Percentiles rank a stretch among this genome's conserved stretches.
Evolutionary conservation across 1,140 invertebrate species (phyloP).

Genomic region (Antheraea mylitta): DNA sequence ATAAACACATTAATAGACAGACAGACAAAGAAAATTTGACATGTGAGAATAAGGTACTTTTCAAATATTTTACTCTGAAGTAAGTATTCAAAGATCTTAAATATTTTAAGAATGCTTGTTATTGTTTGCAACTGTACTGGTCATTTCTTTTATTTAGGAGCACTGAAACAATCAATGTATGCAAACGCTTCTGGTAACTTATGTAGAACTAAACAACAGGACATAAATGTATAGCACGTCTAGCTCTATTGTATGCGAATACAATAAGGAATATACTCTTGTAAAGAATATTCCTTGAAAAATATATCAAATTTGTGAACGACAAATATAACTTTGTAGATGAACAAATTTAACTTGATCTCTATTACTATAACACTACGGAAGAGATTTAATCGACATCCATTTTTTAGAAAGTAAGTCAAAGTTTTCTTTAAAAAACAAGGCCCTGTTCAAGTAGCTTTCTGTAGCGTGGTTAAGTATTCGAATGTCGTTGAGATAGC

Average conservation of each 20-base stretch:
- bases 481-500: constrained; percentile 41
- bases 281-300: constrained; percentile 31
- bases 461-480: constrained; percentile 30
- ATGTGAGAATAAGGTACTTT: too few species aligned
- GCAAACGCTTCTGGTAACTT: neutral
- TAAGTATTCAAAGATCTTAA: neutral
- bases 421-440: constrained; percentile 21
- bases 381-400: neutral
- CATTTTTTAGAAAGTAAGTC: neutral
- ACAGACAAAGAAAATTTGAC: too few species aligned
- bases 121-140: neutral
- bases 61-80: too few species aligned
- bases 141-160: neutral
- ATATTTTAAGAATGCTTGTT: neutral
- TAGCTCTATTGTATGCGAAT: neutral
- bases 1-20: too few species aligned
- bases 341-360: neutral
- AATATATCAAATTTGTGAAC: constrained; percentile 20
- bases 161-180: neutral
- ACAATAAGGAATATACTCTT: neutral
- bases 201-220: neutral
- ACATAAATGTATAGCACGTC: neutral
- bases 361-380: neutral
- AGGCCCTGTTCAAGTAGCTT: constrained; percentile 30
- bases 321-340: constrained; percentile 15